Base-by-base conservation (phyloP, 2,797 vertebrate species). In the Balearica regulorum region DNA sequence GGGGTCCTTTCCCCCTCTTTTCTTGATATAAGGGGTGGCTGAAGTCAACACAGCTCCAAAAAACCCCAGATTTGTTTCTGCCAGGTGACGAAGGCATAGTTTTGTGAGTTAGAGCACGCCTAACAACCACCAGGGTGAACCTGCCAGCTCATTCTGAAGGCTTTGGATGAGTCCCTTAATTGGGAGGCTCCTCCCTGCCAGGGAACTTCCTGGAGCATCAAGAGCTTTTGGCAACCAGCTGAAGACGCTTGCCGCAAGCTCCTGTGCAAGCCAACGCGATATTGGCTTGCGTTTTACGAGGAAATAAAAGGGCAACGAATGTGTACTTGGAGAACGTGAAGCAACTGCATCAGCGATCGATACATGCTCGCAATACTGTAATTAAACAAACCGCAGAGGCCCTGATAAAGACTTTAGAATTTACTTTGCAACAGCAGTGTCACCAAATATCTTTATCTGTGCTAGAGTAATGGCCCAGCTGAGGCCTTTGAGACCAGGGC, bases 171-270 rank as follows among this genome's bases (percentile, higher is more conserved):
- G 29, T 22, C 60, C 25, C 35, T 83, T 39, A 77, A 69, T 3
- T 72, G 39, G 35, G 37, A 89, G 20, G 26, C 51, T 78, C 16
- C 17, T 41, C n/a, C 35, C 48, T 83, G 58, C 58, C 48, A 57
- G 39, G 29, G 53, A 78, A 82, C 39, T 70, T 83, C 68, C 25
- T 0, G 1, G 11, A 61, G n/a, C 53, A 66, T 35, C 51, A 44
- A 24, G 44, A 84, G n/a, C 26, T 64, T 54, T 48, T 71, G 69
- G 54, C 55, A 72, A 72, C 15, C 11, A 57, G 64, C 14, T 72
- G 89, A 64, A 68, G 57, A 68, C 0, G 1, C 53, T 68, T 1
- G 0, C 28, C 1, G 1, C 21, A 39, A 66, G 65, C 53, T 68
- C 53, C 43, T 10, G 5, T 2, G 5, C 21, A 55, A 37, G 31